phyloP scores from a whole-genome alignment of 2,888 invertebrate species.

The Platerodrilus igneus region DNA sequence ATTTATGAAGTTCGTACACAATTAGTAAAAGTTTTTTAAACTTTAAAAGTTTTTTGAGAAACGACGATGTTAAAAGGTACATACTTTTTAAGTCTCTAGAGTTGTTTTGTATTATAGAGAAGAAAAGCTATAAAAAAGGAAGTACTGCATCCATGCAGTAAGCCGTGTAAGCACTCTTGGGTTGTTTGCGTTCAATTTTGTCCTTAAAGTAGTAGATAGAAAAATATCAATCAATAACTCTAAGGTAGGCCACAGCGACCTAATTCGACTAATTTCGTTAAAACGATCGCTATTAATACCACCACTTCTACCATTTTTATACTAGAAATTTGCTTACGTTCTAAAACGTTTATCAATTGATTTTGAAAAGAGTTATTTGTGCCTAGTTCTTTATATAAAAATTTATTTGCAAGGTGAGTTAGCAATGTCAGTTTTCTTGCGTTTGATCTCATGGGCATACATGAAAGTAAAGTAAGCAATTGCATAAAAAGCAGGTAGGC shows the following conservation, averaged over 20 bases:
- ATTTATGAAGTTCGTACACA: constrained; percentile 9
- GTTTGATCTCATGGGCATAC: too few species aligned
- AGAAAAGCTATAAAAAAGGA: constrained; percentile 14
- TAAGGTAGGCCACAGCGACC: constrained; percentile 20
- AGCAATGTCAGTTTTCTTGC: too few species aligned
- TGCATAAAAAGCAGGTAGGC: neutral
- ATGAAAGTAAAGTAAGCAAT: neutral
- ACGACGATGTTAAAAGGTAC: constrained; percentile 8
- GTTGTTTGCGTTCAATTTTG: constrained; percentile 20
- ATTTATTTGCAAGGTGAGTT: too few species aligned
- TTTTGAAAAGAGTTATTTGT: too few species aligned
- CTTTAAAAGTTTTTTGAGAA: constrained; percentile 5
- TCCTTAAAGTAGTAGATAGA: constrained; percentile 22
- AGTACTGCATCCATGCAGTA: constrained; percentile 16
- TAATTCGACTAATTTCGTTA: constrained; percentile 20
- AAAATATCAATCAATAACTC: constrained; percentile 24
- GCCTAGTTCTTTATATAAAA: too few species aligned
- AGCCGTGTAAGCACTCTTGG: constrained; percentile 13
- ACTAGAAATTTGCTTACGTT: constrained; percentile 15
- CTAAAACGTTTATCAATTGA: constrained; percentile 15
- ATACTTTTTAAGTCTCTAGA: constrained; percentile 7
- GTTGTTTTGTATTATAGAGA: constrained; percentile 12
- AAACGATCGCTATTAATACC: constrained; percentile 21
- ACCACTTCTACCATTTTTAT: constrained; percentile 17
- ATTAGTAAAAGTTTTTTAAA: constrained; percentile 4